phyloP scores from a whole-genome alignment of 2,797 vertebrate genomes.

The Gorsachius magnificus region DNA sequence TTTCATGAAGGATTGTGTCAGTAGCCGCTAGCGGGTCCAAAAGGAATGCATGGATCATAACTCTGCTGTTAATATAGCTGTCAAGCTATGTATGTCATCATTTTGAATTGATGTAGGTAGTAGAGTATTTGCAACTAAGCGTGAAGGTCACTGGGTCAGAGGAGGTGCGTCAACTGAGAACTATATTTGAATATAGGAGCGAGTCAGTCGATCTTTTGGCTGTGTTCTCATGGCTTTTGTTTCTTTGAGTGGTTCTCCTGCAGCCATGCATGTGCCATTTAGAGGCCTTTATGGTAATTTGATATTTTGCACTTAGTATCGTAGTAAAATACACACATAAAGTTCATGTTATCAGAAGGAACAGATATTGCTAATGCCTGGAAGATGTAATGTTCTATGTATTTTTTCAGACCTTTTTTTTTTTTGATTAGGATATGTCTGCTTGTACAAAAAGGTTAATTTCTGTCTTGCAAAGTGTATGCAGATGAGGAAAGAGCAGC shows the following conservation, averaged over 20 bases:
- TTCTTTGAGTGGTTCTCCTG: background rate
- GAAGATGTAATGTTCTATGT: background rate
- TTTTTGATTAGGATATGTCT: background rate
- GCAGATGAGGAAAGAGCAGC: constrained; percentile 13
- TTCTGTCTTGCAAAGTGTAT: constrained; percentile 7
- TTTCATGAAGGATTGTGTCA: background rate
- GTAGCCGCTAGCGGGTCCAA: background rate
- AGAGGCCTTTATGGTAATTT: constrained; percentile 6
- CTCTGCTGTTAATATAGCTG: background rate
- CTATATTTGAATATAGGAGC: background rate
- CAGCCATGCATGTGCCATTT: background rate
- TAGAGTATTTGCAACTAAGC: background rate
- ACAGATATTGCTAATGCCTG: background rate
- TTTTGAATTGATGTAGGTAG: background rate
- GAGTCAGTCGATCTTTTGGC: background rate
- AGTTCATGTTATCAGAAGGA: constrained; percentile 7
- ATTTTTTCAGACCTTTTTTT: background rate
- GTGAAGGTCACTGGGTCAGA: background rate
- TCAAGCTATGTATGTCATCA: background rate
- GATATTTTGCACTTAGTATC: constrained; percentile 16
- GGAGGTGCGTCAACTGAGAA: background rate
- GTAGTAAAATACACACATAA: background rate
- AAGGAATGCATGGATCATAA: background rate
- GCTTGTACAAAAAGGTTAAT: constrained; percentile 26
- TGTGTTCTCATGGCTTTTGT: background rate